A percentile compares a stretch with the other conserved stretches of the same genome.
These are phyloP conservation scores for Catalaphyllia jardinei DNA, from an alignment of 64 coral and sea anemone species.

Conservation along the genomic window DNA sequence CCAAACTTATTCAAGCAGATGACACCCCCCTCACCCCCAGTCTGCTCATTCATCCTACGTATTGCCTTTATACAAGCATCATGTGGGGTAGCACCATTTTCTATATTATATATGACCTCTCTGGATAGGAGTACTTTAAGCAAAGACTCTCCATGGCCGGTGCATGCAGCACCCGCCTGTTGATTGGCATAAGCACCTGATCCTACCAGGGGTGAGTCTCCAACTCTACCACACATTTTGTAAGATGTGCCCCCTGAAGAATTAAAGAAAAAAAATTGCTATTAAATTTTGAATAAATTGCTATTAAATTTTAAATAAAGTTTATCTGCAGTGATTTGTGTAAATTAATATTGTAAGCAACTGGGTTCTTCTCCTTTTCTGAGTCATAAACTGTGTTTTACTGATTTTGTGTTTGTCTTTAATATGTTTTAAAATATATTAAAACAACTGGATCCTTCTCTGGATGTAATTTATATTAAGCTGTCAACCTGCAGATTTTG, in stretches of 20 bases:
- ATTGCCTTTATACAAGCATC: slow-evolving; percentile 64
- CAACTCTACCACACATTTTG: slow-evolving; percentile 89
- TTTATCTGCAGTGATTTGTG: too few relatives aligned
- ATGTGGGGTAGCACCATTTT: slow-evolving; percentile 54
- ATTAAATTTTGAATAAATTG: too few relatives aligned
- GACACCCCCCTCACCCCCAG: slow-evolving; percentile 74
- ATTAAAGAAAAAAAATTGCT: background rate
- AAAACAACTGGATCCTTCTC: too few relatives aligned
- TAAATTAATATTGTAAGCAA: too few relatives aligned
- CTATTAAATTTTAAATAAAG: too few relatives aligned
- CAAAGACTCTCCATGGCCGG: slow-evolving; percentile 90
- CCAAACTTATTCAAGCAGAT: slow-evolving; percentile 82
- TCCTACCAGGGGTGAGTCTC: slow-evolving; percentile 83
- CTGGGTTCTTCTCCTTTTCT: too few relatives aligned
- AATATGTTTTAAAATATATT: too few relatives aligned
- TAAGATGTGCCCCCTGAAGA: slow-evolving; percentile 58
- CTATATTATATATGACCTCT: slow-evolving; percentile 72
- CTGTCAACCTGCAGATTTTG: too few relatives aligned
- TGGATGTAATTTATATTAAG: too few relatives aligned
- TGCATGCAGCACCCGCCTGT: slow-evolving; percentile 61
- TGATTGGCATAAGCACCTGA: slow-evolving; percentile 84
- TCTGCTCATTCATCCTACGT: slow-evolving; percentile 58
- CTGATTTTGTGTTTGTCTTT: too few relatives aligned
- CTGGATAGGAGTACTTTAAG: slow-evolving; percentile 82
- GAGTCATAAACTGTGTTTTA: too few relatives aligned